Percentiles rank a stretch among this genome's conserved stretches.
phyloP scores from a whole-genome alignment of 2,113 vertebrate species.

The Quiscalus mexicanus region DNA sequence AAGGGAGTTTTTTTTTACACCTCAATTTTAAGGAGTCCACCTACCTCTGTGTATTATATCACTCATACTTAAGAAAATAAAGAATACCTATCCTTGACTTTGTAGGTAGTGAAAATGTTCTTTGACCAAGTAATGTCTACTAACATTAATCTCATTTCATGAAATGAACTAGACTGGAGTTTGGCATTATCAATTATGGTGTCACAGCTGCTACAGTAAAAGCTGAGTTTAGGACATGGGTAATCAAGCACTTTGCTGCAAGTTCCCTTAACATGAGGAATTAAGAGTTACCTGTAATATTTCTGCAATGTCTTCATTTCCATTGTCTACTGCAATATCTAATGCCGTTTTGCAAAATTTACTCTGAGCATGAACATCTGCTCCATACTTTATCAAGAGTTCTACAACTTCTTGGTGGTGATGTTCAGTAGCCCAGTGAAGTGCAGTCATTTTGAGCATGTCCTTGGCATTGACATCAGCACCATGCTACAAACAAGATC shows the following conservation, averaged over 20 bases:
- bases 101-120: background rate
- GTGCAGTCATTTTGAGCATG: conserved; percentile 91
- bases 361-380: conserved; percentile 87
- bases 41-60: background rate
- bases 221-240: background rate
- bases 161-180: background rate
- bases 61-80: background rate
- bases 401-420: conserved; percentile 86
- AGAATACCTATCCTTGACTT: background rate
- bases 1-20: background rate
- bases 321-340: conserved; percentile 88
- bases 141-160: background rate
- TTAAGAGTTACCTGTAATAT: conserved; percentile 83
- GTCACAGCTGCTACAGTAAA: background rate
- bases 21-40: background rate
- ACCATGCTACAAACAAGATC: conserved; percentile 78
- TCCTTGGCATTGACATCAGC: conserved; percentile 89
- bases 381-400: conserved; percentile 87
- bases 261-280: background rate
- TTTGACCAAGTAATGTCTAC: background rate
- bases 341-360: conserved; percentile 90
- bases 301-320: conserved; percentile 85
- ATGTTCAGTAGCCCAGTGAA: conserved; percentile 89
- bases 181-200: background rate
- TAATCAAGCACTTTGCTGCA: background rate